These are phyloP conservation scores for Phengaris arion DNA, from an alignment of 2,888 invertebrate genomes.

Conservation along the genomic window DNA sequence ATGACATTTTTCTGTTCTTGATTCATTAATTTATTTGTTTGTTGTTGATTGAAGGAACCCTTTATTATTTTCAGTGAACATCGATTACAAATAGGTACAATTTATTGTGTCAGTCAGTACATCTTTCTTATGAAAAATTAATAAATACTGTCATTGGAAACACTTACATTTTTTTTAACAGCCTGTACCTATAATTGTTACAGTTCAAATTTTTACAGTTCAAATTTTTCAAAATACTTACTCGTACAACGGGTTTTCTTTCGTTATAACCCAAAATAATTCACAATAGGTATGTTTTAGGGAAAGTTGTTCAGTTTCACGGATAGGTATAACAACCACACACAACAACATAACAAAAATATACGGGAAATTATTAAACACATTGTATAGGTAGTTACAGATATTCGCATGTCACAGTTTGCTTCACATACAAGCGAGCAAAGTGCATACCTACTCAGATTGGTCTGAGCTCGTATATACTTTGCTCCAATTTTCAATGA, in stretches of 20 bases:
- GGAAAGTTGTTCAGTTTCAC: too few relatives aligned
- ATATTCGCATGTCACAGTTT: too few relatives aligned
- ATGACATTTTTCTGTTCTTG: background rate
- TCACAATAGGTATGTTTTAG: background rate
- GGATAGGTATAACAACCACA: too few relatives aligned
- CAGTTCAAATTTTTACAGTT: background rate
- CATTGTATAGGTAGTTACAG: too few relatives aligned
- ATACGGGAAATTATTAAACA: too few relatives aligned
- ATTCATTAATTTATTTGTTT: constrained; percentile 1
- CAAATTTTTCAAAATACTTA: background rate
- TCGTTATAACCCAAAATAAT: constrained; percentile 1
- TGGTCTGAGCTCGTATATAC: background rate
- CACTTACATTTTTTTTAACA: constrained; percentile 1
- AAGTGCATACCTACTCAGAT: constrained; percentile 1
- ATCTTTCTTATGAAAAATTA: constrained; percentile 1
- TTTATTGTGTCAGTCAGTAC: constrained; percentile 1
- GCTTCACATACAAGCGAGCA: background rate
- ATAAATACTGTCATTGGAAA: background rate
- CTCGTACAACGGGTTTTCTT: background rate
- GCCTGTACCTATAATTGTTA: background rate
- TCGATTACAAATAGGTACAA: background rate
- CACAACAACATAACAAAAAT: too few relatives aligned
- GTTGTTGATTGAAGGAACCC: constrained; percentile 1
- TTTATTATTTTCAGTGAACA: constrained; percentile 1
- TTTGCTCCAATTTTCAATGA: background rate